Percentiles rank a stretch among this genome's conserved stretches.
phyloP scores from a whole-genome alignment of 2,888 invertebrate species.

The Merodon equestris region DNA sequence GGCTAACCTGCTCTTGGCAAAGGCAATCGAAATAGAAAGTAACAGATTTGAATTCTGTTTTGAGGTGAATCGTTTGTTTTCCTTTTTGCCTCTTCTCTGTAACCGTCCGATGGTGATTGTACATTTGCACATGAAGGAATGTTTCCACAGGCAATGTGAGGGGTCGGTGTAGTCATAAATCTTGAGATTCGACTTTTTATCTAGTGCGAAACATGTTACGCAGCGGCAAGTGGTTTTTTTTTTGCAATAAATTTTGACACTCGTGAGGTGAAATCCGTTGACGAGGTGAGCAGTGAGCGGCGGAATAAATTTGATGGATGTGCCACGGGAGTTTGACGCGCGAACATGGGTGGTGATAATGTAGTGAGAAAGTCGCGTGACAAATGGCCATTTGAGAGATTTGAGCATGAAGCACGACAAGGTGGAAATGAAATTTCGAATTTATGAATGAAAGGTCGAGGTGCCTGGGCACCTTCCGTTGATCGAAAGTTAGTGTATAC shows the following conservation, averaged over 20 bases:
- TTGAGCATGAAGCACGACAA: not conserved
- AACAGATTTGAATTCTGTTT: conserved; percentile 45
- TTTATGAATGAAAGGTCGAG: no score
- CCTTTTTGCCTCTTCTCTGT: not conserved
- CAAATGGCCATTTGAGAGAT: not conserved
- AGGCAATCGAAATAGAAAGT: conserved; percentile 60
- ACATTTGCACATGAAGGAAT: not conserved
- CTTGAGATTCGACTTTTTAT: conserved; percentile 28
- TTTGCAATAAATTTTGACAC: conserved; percentile 2
- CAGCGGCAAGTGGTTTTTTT: conserved; percentile 15
- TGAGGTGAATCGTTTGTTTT: conserved; percentile 16
- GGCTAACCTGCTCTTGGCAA: conserved; percentile 22
- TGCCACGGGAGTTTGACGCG: not conserved
- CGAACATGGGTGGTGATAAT: not conserved
- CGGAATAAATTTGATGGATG: not conserved
- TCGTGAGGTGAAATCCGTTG: conserved; percentile 35
- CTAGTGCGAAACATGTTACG: conserved; percentile 32
- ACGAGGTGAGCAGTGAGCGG: not conserved
- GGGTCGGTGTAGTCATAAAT: conserved; percentile 26
- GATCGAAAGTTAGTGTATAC: not conserved
- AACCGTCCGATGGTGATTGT: no score
- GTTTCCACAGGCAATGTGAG: conserved; percentile 5
- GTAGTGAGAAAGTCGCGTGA: not conserved
- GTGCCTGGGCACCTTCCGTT: not conserved
- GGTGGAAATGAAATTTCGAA: not conserved